These are phyloP conservation scores for Sebastes schlegelii DNA, from an alignment of 2,113 vertebrate genomes.

Conservation along the genomic window DNA sequence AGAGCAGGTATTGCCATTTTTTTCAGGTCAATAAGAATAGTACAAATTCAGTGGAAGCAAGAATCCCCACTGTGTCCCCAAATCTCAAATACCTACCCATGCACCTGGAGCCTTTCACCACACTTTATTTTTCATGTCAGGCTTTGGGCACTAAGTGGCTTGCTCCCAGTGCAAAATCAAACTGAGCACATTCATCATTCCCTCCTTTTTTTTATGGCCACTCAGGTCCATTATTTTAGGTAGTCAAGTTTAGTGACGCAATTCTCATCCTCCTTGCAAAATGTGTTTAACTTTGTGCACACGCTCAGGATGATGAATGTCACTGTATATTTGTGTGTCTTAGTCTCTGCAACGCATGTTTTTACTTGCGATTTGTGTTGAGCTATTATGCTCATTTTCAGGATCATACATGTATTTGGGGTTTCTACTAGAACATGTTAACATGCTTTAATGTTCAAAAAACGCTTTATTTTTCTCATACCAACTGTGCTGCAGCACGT, in stretches of 20 bases:
- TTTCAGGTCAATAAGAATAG: slow-evolving; percentile 32
- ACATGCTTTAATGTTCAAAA: no score
- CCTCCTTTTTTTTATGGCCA: not conserved
- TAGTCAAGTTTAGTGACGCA: not conserved
- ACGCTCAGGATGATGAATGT: not conserved
- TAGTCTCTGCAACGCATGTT: not conserved
- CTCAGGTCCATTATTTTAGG: slow-evolving; percentile 4
- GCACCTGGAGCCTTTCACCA: slow-evolving; percentile 26
- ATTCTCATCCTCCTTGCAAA: not conserved
- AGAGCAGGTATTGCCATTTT: not conserved
- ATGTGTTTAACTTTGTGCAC: slow-evolving; percentile 17
- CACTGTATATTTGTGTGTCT: slow-evolving; percentile 16
- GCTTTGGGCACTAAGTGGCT: slow-evolving; percentile 17
- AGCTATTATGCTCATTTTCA: no score
- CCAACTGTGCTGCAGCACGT: no score
- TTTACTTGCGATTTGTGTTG: not conserved
- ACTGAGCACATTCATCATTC: slow-evolving; percentile 28
- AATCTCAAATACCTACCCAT: slow-evolving; percentile 7
- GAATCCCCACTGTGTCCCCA: not conserved
- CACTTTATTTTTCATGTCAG: slow-evolving; percentile 29
- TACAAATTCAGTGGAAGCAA: slow-evolving; percentile 18
- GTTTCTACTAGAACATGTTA: no score
- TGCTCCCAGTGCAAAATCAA: slow-evolving; percentile 12
- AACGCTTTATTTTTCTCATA: no score
- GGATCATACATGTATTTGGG: no score